These are phyloP conservation scores for Diaprepes abbreviatus DNA, from an alignment of 2,888 invertebrate genomes.

Conservation along the genomic window DNA sequence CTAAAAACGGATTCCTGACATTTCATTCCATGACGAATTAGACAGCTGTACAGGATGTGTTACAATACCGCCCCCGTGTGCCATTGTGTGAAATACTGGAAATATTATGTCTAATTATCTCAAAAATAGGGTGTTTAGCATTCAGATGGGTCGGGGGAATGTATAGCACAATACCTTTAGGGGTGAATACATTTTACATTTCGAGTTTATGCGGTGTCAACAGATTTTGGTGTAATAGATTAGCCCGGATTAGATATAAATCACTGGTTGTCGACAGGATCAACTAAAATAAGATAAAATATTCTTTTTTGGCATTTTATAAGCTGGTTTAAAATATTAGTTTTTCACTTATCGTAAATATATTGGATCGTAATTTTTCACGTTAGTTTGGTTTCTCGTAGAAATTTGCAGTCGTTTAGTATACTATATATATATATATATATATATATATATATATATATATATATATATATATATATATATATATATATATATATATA, in stretches of 20 bases:
- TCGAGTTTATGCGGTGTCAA: constrained; percentile 10
- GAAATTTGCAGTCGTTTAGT: no score
- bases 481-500: no score
- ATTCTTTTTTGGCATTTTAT: no score
- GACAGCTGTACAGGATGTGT: constrained; percentile 44
- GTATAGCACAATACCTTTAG: constrained; percentile 13
- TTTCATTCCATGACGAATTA: constrained; percentile 28
- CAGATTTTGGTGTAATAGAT: constrained; percentile 20
- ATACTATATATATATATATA: no score
- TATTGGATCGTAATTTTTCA: no score
- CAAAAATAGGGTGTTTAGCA: constrained; percentile 42
- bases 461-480: no score
- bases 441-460: no score
- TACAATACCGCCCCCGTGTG: constrained; percentile 43
- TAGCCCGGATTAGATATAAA: constrained; percentile 1
- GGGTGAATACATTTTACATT: constrained; percentile 18
- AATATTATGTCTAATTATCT: constrained; percentile 48
- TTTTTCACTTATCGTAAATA: no score
- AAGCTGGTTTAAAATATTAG: no score
- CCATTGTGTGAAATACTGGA: constrained; percentile 40
- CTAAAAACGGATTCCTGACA: no score
- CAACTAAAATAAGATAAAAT: no score
- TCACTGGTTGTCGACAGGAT: constrained; percentile 6
- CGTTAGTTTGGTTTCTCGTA: no score
- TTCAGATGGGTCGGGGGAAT: constrained; percentile 29